These are phyloP conservation scores for Eclectus roratus DNA, from an alignment of 2,113 vertebrate species.

Conservation along the genomic window DNA sequence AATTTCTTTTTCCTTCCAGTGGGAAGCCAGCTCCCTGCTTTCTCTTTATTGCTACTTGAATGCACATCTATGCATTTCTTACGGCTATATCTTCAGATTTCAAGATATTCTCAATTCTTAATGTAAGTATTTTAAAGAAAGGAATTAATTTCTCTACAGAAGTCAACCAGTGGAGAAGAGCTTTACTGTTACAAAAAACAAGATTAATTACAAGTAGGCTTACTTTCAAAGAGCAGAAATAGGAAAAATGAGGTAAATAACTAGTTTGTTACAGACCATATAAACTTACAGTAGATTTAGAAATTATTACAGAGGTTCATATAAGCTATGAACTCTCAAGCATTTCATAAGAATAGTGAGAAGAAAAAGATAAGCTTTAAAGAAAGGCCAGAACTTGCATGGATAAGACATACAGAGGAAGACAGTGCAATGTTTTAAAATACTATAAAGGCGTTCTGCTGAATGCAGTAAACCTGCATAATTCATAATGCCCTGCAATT, in stretches of 20 bases:
- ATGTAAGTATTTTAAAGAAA: not conserved
- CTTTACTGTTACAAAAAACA: not conserved
- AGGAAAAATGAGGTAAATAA: not conserved
- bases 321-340: not conserved
- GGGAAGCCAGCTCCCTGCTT: not conserved
- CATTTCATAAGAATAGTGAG: not conserved
- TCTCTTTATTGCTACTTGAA: not conserved
- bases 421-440: not conserved
- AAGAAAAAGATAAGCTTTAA: not conserved
- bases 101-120: not conserved
- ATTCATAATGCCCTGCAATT: not conserved
- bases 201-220: not conserved
- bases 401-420: not conserved
- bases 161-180: not conserved
- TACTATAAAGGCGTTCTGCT: not conserved
- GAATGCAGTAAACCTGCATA: not conserved
- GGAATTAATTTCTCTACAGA: not conserved
- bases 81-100: not conserved
- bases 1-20: not conserved
- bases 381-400: not conserved
- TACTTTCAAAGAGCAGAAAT: not conserved
- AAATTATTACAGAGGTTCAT: not conserved
- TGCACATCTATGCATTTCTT: not conserved
- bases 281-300: not conserved
- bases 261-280: not conserved